A percentile compares a stretch with the other conserved stretches of the same genome.
These are phyloP conservation scores for Argentina silus DNA, from an alignment of 2,797 vertebrate genomes.

Conservation along the genomic window DNA sequence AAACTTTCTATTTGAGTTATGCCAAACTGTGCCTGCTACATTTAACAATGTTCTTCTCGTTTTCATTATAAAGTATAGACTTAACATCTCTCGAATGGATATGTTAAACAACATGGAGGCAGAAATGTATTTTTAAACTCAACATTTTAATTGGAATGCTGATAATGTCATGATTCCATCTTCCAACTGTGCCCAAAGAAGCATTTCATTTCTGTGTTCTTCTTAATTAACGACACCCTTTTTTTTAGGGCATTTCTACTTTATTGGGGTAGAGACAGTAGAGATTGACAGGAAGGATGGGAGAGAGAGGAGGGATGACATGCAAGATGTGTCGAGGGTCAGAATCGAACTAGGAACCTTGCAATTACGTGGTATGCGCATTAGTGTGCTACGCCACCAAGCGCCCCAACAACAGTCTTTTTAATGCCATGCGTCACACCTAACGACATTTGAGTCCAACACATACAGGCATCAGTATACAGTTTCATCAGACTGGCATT, in stretches of 20 bases:
- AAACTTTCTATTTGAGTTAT: neutral
- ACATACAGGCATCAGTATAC: conserved; percentile 38
- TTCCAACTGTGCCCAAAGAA: conserved; percentile 57
- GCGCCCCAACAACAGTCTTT: no score
- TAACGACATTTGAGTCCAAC: conserved; percentile 66
- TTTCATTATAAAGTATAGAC: neutral
- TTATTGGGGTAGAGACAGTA: no score
- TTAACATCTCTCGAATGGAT: neutral
- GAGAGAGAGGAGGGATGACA: no score
- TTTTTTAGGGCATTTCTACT: no score
- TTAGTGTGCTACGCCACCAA: no score
- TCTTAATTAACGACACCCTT: conserved; percentile 72
- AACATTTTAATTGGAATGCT: conserved; percentile 71
- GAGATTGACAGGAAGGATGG: no score
- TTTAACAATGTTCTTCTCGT: neutral
- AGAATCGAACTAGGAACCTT: no score
- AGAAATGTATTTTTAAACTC: conserved; percentile 60
- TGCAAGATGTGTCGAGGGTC: no score
- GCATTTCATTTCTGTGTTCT: conserved; percentile 51
- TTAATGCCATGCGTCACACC: conserved; percentile 74
- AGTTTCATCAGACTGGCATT: neutral
- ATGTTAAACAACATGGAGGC: conserved; percentile 24
- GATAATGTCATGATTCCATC: conserved; percentile 65
- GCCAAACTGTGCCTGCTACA: no score
- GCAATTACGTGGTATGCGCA: no score